These are phyloP conservation scores for Asobara japonica DNA, from an alignment of 1,140 invertebrate genomes.

Conservation along the genomic window DNA sequence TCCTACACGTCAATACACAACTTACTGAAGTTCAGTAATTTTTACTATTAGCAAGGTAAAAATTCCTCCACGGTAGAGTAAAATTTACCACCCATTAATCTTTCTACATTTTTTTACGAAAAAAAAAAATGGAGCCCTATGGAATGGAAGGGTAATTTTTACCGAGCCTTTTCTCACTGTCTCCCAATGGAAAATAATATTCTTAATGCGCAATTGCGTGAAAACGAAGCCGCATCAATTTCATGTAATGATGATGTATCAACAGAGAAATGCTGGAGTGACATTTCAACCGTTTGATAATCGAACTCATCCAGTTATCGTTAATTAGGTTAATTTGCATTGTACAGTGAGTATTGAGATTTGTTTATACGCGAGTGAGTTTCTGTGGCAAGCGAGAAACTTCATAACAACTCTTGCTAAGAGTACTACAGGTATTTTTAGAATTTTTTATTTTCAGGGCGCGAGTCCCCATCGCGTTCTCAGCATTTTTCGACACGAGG, in stretches of 20 bases:
- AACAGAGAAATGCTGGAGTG: neutral
- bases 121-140: too few relatives aligned
- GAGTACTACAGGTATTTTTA: neutral
- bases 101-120: too few relatives aligned
- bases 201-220: too few relatives aligned
- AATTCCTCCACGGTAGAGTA: too few relatives aligned
- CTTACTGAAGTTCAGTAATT: too few relatives aligned
- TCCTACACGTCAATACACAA: too few relatives aligned
- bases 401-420: neutral
- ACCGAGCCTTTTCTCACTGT: neutral
- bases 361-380: neutral
- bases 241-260: neutral
- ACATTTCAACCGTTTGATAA: neutral
- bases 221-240: neutral
- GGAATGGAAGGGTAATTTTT: too few relatives aligned
- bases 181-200: neutral
- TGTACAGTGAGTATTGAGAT: neutral
- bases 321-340: conserved; percentile 26
- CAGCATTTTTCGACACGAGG: neutral
- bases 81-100: too few relatives aligned
- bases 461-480: neutral
- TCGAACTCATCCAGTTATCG: conserved; percentile 1
- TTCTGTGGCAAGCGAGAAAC: neutral
- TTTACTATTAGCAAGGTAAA: too few relatives aligned
- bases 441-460: neutral